Evolutionary conservation across 2,888 invertebrate species (phyloP), one percentile per base, ranked within the genome.

Genomic region (Busseola fusca): DNA sequence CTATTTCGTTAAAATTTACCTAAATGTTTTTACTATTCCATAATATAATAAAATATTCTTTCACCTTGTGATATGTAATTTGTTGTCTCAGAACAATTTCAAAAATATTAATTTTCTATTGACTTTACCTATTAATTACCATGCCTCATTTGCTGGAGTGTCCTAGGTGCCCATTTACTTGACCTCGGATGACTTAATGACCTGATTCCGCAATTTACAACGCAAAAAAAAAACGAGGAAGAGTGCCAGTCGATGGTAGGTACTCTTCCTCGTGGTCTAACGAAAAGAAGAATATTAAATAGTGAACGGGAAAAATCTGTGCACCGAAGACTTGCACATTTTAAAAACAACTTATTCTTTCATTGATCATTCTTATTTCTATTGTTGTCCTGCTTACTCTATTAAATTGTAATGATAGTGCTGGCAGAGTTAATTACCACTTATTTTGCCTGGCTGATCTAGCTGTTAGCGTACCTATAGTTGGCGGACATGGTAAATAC

Each of bases 391-490:
- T 40, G 48, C 12, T 58, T 64, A 65, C 27, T 62, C 45, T 57
- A 54, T 64, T 57, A 59, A 16, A 54, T 56, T 52, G 50, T 45
- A 76, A 76, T 81, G 63, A 76, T 60, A 64, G 59, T 65, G 72
- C 69, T 67, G 42, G 64, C 50, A 40, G n/a, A 60, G 45, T 54
- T 69, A 62, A 75, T 78, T 78, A 75, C 62, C 72, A 76, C 67
- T 67, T 64, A 74, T 74, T 82, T 78, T 74, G 52, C 62, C 65
- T 42, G 66, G 59, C 58, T 71, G 72, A 72, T 80, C 50, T 56
- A 57, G 62, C 71, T 63, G 73, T 78, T 82, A 78, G 69, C 82
- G 67, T 59, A n/a, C n/a, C n/a, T n/a, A 37, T 48, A 58, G 64
- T 64, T 64, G 56, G 64, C 60, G 54, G 81, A 63, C 77, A 67